Conservation (phyloP, 2,888 invertebrate species). For the Ectropis crepuscularia region DNA sequence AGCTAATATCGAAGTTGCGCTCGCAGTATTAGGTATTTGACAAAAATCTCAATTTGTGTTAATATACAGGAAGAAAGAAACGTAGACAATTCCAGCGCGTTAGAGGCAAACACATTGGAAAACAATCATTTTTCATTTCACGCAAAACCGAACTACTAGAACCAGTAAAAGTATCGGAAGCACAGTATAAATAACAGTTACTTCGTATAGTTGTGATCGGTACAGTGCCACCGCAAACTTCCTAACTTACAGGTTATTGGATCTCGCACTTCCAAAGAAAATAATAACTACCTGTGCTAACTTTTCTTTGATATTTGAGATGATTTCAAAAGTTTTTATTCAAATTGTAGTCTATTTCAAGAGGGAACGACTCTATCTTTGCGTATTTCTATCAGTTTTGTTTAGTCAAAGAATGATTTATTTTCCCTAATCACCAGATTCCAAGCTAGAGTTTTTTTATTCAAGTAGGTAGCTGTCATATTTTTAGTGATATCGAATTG, state of each 20-base stretch:
- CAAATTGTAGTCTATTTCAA: neutral
- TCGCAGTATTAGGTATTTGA: too few species aligned
- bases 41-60: neutral
- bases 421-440: too few species aligned
- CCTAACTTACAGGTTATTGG: conserved; percentile 60
- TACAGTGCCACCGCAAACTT: conserved; percentile 47
- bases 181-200: conserved; percentile 6
- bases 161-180: conserved; percentile 16
- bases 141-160: conserved; percentile 23
- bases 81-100: neutral
- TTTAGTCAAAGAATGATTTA: too few species aligned
- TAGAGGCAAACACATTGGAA: conserved; percentile 13
- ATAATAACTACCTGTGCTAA: conserved; percentile 38
- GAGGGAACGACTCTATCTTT: neutral
- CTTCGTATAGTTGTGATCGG: conserved; percentile 36
- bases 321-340: conserved; percentile 4
- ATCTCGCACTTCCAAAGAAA: conserved; percentile 55
- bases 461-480: too few species aligned
- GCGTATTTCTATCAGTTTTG: too few species aligned
- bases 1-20: too few species aligned
- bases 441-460: too few species aligned
- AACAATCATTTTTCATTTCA: conserved; percentile 28
- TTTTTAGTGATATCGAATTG: too few species aligned
- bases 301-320: conserved; percentile 12
- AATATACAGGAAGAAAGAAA: neutral